Evolutionary conservation across 2,797 vertebrate genomes (phyloP), one percentile per base, ranked within the genome.

Genomic region (Gadopsis marmoratus): DNA sequence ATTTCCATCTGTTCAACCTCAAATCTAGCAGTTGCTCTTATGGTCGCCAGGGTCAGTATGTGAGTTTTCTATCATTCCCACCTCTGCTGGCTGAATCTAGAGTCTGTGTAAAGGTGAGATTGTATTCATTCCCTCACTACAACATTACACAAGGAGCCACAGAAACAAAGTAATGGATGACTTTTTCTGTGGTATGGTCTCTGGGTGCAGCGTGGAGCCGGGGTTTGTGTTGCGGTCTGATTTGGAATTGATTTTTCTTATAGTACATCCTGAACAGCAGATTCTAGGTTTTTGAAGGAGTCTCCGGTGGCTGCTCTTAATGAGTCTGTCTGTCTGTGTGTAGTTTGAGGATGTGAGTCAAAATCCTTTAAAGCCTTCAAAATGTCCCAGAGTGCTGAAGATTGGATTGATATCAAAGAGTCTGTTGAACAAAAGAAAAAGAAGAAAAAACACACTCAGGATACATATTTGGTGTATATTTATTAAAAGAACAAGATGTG

Each of bases 361-460:
- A 91, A 90, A 76, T 91, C 72, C 80, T 80, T 83, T 78, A 39
- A 78, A 75, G 54, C 71, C 43, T 85, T 88, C 51, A 79, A 71
- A 87, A 75, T 3, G 51, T 83, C 66, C 78, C 74, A 69, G 77
- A 78, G 71, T 60, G 8, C 68, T 33, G 53, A 77, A 64, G 70
- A 79, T 71, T 87, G 88, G 83, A 89, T 74, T 73, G 79, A 72
- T 80, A 85, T 91, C 86, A 91, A 91, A 89, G 86, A 82, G 70
- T 67, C 92, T 93, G 88, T 74, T 47, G 62, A 87, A 91, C 83
- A 89, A 92, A 90, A 89, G 69, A 83, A 65, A 83, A 60, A 73
- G 51, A 54, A n/a, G 8, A 55, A 80, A 48, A 59, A 71, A 73
- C 26, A 16, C 56, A 63, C 45, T 79, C 70, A 78, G 58, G 75